These are phyloP conservation scores for Xestia ashworthii DNA, from an alignment of 2,888 invertebrate genomes.

Conservation along the genomic window DNA sequence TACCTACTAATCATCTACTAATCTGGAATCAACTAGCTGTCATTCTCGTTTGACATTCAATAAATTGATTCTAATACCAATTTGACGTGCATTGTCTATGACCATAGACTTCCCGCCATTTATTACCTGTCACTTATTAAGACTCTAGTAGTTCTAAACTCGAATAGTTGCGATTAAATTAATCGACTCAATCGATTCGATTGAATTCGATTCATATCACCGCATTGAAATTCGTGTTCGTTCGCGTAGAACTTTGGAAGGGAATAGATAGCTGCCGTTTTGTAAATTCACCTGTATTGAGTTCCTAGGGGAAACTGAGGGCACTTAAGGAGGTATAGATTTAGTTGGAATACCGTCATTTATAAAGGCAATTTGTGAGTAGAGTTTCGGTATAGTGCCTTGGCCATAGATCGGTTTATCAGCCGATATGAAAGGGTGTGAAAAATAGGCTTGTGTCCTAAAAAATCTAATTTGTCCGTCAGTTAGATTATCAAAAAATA, in stretches of 20 bases:
- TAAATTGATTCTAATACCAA: constrained; percentile 21
- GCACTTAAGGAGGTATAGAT: constrained; percentile 15
- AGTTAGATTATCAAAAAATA: too few relatives aligned
- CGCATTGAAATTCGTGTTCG: constrained; percentile 49
- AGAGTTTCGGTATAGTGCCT: neutral
- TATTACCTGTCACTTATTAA: constrained; percentile 48
- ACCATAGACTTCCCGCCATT: constrained; percentile 43
- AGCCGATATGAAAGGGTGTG: neutral
- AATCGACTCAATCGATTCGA: constrained; percentile 51
- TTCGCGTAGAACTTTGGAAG: constrained; percentile 37
- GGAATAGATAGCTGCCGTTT: constrained; percentile 49
- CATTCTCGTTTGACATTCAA: constrained; percentile 6
- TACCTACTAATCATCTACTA: neutral
- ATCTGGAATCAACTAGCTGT: neutral
- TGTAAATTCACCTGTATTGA: constrained; percentile 53
- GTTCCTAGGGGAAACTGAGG: constrained; percentile 11
- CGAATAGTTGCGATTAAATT: constrained; percentile 56
- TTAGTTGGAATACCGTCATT: constrained; percentile 2
- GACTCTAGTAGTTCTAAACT: constrained; percentile 31
- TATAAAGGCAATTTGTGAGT: constrained; percentile 24
- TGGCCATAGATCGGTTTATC: neutral
- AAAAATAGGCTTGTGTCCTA: too few relatives aligned
- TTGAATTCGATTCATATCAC: constrained; percentile 53
- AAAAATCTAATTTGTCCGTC: too few relatives aligned
- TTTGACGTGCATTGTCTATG: constrained; percentile 37